phyloP scores from a whole-genome alignment of 2,888 invertebrate genomes.

The Cordilura impudica region DNA sequence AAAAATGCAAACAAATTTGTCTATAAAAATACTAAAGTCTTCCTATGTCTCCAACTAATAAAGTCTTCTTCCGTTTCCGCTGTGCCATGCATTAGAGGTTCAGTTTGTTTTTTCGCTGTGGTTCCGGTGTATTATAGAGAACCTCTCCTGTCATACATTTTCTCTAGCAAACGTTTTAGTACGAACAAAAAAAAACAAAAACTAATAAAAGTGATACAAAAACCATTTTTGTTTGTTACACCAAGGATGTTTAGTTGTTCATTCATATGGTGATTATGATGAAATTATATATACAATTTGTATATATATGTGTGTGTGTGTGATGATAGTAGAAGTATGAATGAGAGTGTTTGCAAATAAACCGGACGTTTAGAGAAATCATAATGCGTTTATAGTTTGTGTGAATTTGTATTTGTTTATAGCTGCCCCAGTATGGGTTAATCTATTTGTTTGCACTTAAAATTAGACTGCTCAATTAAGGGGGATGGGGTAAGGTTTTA shows the following conservation, averaged over 20 bases:
- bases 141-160: neutral
- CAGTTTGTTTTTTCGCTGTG: constrained; percentile 5
- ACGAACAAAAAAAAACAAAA: neutral
- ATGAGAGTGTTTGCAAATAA: neutral
- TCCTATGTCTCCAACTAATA: constrained; percentile 11
- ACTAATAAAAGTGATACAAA: neutral
- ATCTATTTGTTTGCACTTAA: neutral
- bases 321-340: neutral
- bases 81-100: constrained; percentile 41
- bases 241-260: neutral
- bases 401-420: neutral
- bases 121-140: constrained; percentile 28
- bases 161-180: constrained; percentile 13
- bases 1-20: neutral
- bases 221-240: neutral
- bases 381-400: neutral
- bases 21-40: constrained; percentile 23
- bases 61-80: constrained; percentile 64
- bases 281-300: too few relatives aligned
- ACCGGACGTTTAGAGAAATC: neutral
- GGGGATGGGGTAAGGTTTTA: too few relatives aligned
- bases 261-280: too few relatives aligned
- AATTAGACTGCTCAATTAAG: neutral
- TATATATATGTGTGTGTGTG: neutral
- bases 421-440: neutral